These are phyloP conservation scores for Brachionus koreanus DNA, from an alignment of 1,140 invertebrate genomes.

Conservation along the genomic window DNA sequence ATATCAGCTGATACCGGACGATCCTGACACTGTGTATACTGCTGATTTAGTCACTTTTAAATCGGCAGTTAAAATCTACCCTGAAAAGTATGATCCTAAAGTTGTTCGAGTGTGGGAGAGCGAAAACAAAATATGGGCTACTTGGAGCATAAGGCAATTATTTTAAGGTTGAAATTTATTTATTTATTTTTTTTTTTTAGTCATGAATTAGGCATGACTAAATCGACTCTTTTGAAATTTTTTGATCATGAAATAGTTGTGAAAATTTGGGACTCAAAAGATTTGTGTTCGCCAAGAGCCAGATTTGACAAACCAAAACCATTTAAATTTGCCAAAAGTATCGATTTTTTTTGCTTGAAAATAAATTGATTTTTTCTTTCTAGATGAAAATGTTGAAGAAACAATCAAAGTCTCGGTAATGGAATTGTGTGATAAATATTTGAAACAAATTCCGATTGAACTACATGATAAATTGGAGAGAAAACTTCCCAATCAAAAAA, in stretches of 20 bases:
- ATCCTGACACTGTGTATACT: slow-evolving; percentile 49
- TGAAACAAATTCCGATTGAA: slow-evolving; percentile 30
- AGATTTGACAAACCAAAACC: slow-evolving; percentile 52
- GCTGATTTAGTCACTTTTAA: slow-evolving; percentile 55
- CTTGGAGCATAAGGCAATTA: slow-evolving; percentile 54
- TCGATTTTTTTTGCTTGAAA: slow-evolving; percentile 49
- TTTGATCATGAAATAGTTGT: slow-evolving; percentile 53
- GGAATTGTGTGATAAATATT: background rate
- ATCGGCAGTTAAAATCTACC: slow-evolving; percentile 54
- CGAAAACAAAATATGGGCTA: slow-evolving; percentile 54
- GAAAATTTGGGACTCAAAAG: slow-evolving; percentile 55
- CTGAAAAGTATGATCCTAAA: slow-evolving; percentile 51
- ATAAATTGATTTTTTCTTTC: slow-evolving; percentile 47
- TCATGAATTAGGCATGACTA: slow-evolving; percentile 52
- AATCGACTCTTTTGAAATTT: slow-evolving; percentile 52
- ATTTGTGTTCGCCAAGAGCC: slow-evolving; percentile 53
- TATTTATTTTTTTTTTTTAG: slow-evolving; percentile 47
- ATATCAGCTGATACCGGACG: slow-evolving; percentile 53
- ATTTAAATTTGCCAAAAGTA: slow-evolving; percentile 51
- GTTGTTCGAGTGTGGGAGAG: slow-evolving; percentile 56
- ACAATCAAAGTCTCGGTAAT: slow-evolving; percentile 49
- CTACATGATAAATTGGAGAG: slow-evolving; percentile 34
- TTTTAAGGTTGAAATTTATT: background rate
- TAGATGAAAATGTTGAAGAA: slow-evolving; percentile 51
- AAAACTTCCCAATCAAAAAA: slow-evolving; percentile 33